Conservation (phyloP, 2,113 vertebrate genomes). For the Balaenoptera acutorostrata region DNA sequence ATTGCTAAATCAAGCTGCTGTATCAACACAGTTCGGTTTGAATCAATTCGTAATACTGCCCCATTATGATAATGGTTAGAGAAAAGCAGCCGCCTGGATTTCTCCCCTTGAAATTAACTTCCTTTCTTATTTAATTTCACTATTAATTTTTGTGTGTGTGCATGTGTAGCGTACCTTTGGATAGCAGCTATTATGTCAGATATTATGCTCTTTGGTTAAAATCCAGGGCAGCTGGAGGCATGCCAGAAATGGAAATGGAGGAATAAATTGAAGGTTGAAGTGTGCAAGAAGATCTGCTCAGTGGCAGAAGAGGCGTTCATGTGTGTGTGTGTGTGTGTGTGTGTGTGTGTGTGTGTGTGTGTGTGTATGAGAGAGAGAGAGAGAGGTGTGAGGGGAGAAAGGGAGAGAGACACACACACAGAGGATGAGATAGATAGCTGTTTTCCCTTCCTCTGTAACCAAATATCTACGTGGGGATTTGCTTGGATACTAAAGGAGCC, state of each 20-base stretch:
- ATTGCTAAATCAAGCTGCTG: constrained; percentile 77
- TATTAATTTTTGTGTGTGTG: constrained; percentile 27
- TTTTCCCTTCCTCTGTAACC: neutral
- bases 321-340: neutral
- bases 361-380: neutral
- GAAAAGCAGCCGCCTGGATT: constrained; percentile 39
- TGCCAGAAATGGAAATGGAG: constrained; percentile 37
- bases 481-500: neutral
- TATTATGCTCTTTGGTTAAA: constrained; percentile 5
- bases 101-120: constrained; percentile 53
- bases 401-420: neutral
- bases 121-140: constrained; percentile 64
- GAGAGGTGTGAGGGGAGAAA: neutral
- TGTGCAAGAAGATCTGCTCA: neutral
- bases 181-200: constrained; percentile 32
- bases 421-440: neutral
- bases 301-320: neutral
- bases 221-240: neutral
- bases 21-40: constrained; percentile 76
- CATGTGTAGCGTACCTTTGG: neutral
- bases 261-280: neutral
- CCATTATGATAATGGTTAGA: constrained; percentile 70
- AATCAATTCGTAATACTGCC: constrained; percentile 71
- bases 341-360: neutral
- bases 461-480: neutral